Base-by-base conservation (phyloP, 2,797 vertebrate species). In the Squalus acanthias region DNA sequence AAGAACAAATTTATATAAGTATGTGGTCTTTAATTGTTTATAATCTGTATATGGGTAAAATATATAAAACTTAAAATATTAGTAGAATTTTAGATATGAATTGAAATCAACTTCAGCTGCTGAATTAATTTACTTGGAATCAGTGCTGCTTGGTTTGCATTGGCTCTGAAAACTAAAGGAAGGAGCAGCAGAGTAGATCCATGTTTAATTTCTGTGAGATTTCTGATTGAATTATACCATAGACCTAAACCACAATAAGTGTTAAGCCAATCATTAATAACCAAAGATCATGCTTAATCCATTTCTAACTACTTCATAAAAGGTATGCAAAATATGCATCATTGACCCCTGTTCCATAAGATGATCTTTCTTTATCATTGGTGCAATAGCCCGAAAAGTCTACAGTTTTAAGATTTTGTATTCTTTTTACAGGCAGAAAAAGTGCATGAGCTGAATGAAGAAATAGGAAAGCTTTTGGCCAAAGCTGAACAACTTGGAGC, bases 401-500 rank as follows among this genome's bases (percentile, higher is more conserved):
- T 94, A 46, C 29, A 94, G 15, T 17, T 60, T 5, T 72, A n/a
- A 53, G 20, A 69, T 96, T 96, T 3, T 96, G 46, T 97, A 0
- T 69, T 96, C 88, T 88, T 63, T 95, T 63, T 97, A 96, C 96
- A 99, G 99, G 99, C 99, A 89, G 99, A 99, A 98, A 99, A 99
- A 96, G 99, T 99, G 82, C 99, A 99, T 2, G 99, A 99, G 96
- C 97, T 99, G 97, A 99, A 99, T 89, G 99, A 99, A 97, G 99
- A 99, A 97, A 99, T 99, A 85, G 99, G 99, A 96, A 99, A 99
- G 96, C 98, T 99, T 13, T 97, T 99, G 97, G 99, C 99, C 82
- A 99, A 99, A 97, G 99, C 99, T 0, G 99, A 99, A 96, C 99
- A 99, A 97, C 98, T 99, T 20, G 99, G 99, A 96, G 99, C 99